A percentile compares a stretch with the other conserved stretches of the same genome.
phyloP scores from a whole-genome alignment of 2,797 vertebrate species.

The Catharus ustulatus region DNA sequence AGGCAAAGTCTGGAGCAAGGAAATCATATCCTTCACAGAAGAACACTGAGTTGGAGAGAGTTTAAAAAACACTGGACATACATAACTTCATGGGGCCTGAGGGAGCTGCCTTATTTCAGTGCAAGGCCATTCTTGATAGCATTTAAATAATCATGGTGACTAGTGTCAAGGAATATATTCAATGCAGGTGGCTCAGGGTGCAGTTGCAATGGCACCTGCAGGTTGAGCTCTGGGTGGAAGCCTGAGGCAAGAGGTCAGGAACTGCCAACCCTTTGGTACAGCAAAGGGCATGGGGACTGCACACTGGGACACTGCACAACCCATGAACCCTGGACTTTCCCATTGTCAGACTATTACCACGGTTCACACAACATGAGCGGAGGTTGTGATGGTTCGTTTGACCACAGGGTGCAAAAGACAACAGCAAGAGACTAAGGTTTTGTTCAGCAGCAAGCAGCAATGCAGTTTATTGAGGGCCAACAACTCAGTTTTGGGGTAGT shows the following conservation, averaged over 20 bases:
- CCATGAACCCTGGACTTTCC: not conserved
- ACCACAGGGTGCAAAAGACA: too few relatives aligned
- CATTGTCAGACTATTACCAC: too few relatives aligned
- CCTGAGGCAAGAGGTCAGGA: not conserved
- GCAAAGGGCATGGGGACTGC: not conserved
- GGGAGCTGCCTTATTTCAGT: not conserved
- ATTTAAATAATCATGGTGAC: not conserved
- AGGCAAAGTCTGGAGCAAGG: not conserved
- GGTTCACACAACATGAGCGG: too few relatives aligned
- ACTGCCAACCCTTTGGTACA: not conserved
- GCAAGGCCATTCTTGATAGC: not conserved
- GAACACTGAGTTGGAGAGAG: not conserved
- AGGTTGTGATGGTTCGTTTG: too few relatives aligned
- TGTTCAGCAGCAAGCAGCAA: too few relatives aligned
- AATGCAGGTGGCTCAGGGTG: rapidly evolving
- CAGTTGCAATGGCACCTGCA: not conserved
- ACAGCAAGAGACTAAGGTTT: too few relatives aligned
- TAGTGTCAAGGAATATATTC: not conserved
- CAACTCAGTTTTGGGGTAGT: too few relatives aligned
- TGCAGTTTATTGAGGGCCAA: too few relatives aligned
- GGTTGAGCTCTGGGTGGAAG: not conserved
- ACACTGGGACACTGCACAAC: not conserved
- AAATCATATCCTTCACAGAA: not conserved
- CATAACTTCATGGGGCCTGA: rapidly evolving
- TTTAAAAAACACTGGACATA: not conserved